Conservation (phyloP, 2,113 vertebrate genomes). For the Rhinolophus sinicus region DNA sequence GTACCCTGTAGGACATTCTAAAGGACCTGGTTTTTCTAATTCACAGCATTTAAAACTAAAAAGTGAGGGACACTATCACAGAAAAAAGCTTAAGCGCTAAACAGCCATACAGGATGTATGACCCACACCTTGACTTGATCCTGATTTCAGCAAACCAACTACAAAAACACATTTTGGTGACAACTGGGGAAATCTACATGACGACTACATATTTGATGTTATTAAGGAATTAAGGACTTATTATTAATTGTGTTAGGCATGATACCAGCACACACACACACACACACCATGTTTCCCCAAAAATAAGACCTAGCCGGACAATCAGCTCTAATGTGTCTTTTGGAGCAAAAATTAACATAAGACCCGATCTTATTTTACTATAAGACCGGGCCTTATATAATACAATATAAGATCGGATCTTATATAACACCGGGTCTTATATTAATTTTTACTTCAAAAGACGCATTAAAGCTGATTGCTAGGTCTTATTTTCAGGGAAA, state of each 20-base stretch:
- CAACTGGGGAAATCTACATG: neutral
- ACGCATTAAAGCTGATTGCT: too few species aligned
- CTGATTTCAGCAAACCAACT: neutral
- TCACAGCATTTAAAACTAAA: neutral
- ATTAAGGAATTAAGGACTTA: neutral
- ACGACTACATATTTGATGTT: neutral
- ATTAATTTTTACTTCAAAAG: too few species aligned
- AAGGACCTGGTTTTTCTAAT: conserved; percentile 1
- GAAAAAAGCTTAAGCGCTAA: conserved; percentile 21
- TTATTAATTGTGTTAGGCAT: neutral
- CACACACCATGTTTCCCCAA: too few species aligned
- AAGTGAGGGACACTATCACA: neutral
- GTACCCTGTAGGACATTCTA: neutral
- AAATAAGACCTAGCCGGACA: too few species aligned
- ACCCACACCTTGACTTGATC: neutral
- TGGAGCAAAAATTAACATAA: too few species aligned
- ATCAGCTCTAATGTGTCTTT: too few species aligned
- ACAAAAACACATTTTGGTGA: neutral
- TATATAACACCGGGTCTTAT: too few species aligned
- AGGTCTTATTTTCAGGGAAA: too few species aligned
- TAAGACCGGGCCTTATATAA: too few species aligned
- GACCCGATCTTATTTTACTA: too few species aligned
- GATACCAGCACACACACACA: neutral
- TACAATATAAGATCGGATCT: too few species aligned
- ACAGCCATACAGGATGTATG: neutral